Evolutionary conservation across 2,888 invertebrate genomes (phyloP).

Genomic region (Cephus pygmeus): DNA sequence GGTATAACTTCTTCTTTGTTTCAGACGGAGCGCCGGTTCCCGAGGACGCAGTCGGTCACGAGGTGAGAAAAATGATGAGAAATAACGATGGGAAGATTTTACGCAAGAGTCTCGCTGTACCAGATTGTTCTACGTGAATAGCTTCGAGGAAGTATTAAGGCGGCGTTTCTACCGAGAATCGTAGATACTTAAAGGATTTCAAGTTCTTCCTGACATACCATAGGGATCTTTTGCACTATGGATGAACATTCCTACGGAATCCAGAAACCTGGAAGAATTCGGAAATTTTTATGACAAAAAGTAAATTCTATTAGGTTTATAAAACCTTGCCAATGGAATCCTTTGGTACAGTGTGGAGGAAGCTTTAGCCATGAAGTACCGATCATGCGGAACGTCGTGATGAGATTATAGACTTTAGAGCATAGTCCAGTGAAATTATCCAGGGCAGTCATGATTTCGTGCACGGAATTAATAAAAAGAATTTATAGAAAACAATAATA

Average conservation of each 20-base stretch:
- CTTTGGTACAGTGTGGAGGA: neutral
- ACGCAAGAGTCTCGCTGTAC: slow-evolving; percentile 1
- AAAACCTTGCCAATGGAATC: neutral
- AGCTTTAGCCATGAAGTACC: neutral
- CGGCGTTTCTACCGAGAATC: neutral
- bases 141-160: neutral
- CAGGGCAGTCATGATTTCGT: neutral
- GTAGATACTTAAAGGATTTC: neutral
- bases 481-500: neutral
- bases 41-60: slow-evolving; percentile 43
- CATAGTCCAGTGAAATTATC: neutral
- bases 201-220: neutral
- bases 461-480: neutral
- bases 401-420: neutral
- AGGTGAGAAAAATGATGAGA: slow-evolving; percentile 42
- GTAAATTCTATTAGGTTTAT: neutral
- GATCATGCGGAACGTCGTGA: slow-evolving; percentile 7
- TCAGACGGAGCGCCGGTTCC: slow-evolving; percentile 54
- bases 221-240: neutral
- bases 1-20: slow-evolving; percentile 36
- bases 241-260: neutral
- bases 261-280: neutral
- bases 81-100: slow-evolving; percentile 5
- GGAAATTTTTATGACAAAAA: neutral
- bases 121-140: neutral